Evolutionary conservation across 2,888 invertebrate species (phyloP).

Genomic region (Piscicola geometra): DNA sequence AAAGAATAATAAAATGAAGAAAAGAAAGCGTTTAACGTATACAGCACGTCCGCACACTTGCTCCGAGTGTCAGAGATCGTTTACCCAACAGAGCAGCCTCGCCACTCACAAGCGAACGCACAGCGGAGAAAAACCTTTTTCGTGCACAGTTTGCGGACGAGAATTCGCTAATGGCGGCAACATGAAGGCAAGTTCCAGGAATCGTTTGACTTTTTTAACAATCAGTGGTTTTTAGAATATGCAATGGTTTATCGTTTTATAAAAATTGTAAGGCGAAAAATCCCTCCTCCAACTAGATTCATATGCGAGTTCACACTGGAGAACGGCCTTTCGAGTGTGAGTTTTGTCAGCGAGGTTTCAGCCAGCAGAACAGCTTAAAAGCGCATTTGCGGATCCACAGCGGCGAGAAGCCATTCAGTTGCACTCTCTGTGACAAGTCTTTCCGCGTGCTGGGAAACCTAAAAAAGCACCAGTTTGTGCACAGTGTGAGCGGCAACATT

Average conservation of each 20-base stretch:
- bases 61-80: conserved; percentile 21
- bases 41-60: neutral
- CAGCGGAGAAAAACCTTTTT: conserved; percentile 27
- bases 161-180: conserved; percentile 27
- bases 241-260: too few species aligned
- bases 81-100: conserved; percentile 13
- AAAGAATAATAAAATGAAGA: neutral
- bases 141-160: conserved; percentile 21
- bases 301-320: conserved; percentile 42
- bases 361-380: conserved; percentile 40
- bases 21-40: conserved; percentile 12
- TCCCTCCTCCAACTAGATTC: neutral
- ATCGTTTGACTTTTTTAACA: too few species aligned
- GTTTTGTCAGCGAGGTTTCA: conserved; percentile 40
- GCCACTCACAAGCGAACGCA: conserved; percentile 25
- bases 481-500: conserved; percentile 3
- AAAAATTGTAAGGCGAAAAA: too few species aligned
- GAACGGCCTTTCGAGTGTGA: conserved; percentile 42
- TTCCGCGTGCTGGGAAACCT: conserved; percentile 33
- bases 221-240: too few species aligned
- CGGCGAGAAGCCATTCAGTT: conserved; percentile 37
- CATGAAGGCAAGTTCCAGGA: conserved; percentile 14
- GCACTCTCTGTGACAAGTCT: conserved; percentile 27
- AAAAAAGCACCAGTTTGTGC: conserved; percentile 33
- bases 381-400: conserved; percentile 42